Evolutionary conservation across 2,113 vertebrate genomes (phyloP).

Genomic region (Ardeotis arabs): DNA sequence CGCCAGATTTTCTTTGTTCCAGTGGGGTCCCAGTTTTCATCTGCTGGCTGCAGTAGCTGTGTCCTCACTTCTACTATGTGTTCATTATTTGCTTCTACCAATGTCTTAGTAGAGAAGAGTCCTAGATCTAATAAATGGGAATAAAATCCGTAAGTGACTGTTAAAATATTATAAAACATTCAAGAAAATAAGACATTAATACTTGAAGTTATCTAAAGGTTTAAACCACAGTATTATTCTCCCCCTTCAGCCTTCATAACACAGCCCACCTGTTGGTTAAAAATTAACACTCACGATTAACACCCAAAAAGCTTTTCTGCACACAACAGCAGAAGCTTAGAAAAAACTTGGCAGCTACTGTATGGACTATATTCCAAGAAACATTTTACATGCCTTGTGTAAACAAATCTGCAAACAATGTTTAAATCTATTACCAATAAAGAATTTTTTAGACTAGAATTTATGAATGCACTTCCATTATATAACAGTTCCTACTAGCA

Average conservation of each 20-base stretch:
- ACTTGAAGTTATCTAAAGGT: background rate
- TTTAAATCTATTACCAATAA: background rate
- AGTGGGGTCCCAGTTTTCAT: conserved; percentile 97
- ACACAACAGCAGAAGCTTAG: background rate
- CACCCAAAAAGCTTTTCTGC: background rate
- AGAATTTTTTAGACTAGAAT: background rate
- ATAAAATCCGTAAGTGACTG: background rate
- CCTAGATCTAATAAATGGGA: conserved; percentile 85
- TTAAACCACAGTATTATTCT: background rate
- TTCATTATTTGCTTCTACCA: conserved; percentile 98
- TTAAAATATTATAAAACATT: background rate
- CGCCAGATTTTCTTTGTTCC: conserved; percentile 96
- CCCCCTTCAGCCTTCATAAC: background rate
- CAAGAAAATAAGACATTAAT: background rate
- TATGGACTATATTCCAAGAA: background rate
- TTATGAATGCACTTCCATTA: background rate
- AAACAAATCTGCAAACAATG: background rate
- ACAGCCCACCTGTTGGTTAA: background rate
- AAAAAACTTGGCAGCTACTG: background rate
- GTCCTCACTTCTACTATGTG: conserved; percentile 97
- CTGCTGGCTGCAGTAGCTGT: conserved; percentile 92
- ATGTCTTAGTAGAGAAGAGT: conserved; percentile 97
- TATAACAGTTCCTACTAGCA: background rate
- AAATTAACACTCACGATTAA: background rate
- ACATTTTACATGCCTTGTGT: background rate